Conservation (phyloP, 2,797 vertebrate species). For the Periophthalmus magnuspinnatus region DNA sequence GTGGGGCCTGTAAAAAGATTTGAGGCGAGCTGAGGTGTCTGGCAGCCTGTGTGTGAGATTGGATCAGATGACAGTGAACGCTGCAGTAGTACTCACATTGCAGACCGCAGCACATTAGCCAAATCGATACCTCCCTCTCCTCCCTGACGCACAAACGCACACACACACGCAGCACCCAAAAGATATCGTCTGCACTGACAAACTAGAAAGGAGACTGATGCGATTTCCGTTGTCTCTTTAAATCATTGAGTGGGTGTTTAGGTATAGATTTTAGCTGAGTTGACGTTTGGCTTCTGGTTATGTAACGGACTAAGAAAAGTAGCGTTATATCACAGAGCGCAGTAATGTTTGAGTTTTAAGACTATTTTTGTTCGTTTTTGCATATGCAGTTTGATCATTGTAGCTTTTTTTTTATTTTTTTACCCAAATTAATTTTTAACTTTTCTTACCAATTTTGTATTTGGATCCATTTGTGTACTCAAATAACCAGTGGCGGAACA, state of each 20-base stretch:
- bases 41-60: slow-evolving; percentile 44
- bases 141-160: slow-evolving; percentile 13
- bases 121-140: slow-evolving; percentile 57
- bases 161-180: slow-evolving; percentile 23
- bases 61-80: slow-evolving; percentile 66
- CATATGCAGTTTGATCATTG: neutral
- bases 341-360: neutral
- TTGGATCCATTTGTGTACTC: neutral
- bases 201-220: slow-evolving; percentile 50
- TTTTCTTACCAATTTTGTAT: neutral
- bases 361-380: neutral
- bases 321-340: slow-evolving; percentile 24
- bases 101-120: slow-evolving; percentile 69
- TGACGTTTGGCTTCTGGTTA: slow-evolving; percentile 48
- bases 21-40: slow-evolving; percentile 59
- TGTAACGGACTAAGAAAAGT: slow-evolving; percentile 38
- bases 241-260: slow-evolving; percentile 58
- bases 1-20: slow-evolving; percentile 53
- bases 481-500: no score
- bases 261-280: slow-evolving; percentile 44
- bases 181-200: slow-evolving; percentile 20
- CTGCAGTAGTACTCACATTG: slow-evolving; percentile 69
- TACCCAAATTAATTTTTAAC: neutral
- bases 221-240: slow-evolving; percentile 57
- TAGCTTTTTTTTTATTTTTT: neutral